Base-by-base conservation (phyloP, 2,113 vertebrate species). In the Takifugu flavidus region DNA sequence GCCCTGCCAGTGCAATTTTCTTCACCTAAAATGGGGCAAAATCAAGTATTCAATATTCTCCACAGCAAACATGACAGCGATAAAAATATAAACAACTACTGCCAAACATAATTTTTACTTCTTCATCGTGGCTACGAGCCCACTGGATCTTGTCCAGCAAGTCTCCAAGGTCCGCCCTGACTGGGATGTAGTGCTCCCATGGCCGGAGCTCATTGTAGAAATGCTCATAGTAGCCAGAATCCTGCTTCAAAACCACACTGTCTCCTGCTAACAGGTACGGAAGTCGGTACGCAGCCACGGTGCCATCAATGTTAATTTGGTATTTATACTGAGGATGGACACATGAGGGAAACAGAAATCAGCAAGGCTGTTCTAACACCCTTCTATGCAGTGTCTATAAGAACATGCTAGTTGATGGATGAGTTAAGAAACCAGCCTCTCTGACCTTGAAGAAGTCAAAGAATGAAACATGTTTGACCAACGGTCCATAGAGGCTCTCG, bases 391-490 rank as follows among this genome's bases (percentile, higher is more conserved):
- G 20, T 20, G 20, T 20, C 20, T 20, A 43, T 13, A 43, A 43
- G 42, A 43, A 15, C 45, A 46, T 46, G 15, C 11, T 46, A 25
- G 8, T 50, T 13, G 1, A 50, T 50, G 20, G 4, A 25, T 50
- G 8, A 13, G 7, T 20, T 0, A 13, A 3, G 28, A 53, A 39
- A 1, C 2, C 20, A 28, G 13, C 2, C 14, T 6, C 11, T 75
- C 70, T 91, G n/a, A 99, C 97, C 93, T 99, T 98, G 82, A 99
- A 98, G 84, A 98, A 99, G 87, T 98, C 95, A 68, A 98, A 99
- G 89, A 99, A 99, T 0, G 95, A 96, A 59, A 99, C 95, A 15
- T 98, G 95, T 58, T 98, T 96, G 82, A 98, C 95, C n/a, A 98
- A 92, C 3, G 97, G 96, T 12, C 97, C 97, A 11, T 97, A 98